Evolutionary conservation across 2,113 vertebrate genomes (phyloP).

Genomic region (Sporophila hypoxantha): DNA sequence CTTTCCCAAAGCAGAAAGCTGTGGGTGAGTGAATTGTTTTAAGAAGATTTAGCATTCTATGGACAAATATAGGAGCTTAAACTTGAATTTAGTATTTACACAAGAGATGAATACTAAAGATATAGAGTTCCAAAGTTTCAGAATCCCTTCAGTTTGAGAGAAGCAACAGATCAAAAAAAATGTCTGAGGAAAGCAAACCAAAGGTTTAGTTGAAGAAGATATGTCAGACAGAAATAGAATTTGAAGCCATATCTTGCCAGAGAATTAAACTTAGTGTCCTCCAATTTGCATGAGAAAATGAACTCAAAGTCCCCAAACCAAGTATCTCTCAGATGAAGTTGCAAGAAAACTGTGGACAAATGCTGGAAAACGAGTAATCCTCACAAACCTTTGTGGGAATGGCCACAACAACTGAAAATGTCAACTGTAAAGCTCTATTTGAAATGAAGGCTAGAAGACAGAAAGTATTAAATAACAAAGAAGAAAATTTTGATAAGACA

Average conservation of each 20-base stretch:
- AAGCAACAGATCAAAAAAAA: not conserved
- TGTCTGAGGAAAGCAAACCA: not conserved
- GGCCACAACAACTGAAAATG: not conserved
- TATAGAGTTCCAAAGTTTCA: not conserved
- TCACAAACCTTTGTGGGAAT: not conserved
- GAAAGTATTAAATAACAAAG: not conserved
- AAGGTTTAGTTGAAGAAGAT: not conserved
- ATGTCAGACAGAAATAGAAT: not conserved
- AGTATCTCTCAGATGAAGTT: not conserved
- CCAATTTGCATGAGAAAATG: not conserved
- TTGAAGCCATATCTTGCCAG: not conserved
- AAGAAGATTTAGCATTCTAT: not conserved
- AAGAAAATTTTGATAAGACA: not conserved
- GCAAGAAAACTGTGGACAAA: not conserved
- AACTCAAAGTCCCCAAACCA: not conserved
- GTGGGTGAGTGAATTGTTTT: not conserved
- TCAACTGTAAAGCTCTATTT: not conserved
- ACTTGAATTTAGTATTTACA: slow-evolving; percentile 20
- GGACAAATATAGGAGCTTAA: not conserved
- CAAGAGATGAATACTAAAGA: not conserved
- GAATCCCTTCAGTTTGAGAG: not conserved
- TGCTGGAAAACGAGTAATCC: not conserved
- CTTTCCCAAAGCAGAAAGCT: not conserved
- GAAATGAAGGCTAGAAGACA: not conserved
- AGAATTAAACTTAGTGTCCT: not conserved